Conservation (phyloP, 2,797 vertebrate species). For the Sebastes umbrosus region DNA sequence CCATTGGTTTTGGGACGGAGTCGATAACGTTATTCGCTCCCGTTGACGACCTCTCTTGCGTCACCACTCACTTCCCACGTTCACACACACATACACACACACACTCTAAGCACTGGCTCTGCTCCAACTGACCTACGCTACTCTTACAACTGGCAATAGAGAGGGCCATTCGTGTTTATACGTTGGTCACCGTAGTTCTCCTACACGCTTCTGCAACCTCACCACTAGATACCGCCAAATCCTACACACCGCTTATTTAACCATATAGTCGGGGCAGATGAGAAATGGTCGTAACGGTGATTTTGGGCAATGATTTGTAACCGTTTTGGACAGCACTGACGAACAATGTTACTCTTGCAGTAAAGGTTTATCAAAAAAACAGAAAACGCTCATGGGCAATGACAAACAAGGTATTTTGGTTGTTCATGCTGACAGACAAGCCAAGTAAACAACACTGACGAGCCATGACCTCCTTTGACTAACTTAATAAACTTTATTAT, state of each 20-base stretch:
- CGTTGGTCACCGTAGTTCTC: too few relatives aligned
- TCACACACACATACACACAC: too few relatives aligned
- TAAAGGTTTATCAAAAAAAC: not conserved
- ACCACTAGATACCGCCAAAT: too few relatives aligned
- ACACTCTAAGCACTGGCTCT: too few relatives aligned
- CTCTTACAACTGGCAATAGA: too few relatives aligned
- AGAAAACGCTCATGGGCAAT: not conserved
- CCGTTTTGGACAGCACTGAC: not conserved
- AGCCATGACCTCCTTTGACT: not conserved
- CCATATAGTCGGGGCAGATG: not conserved
- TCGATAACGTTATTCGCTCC: accelerated
- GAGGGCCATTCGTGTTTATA: too few relatives aligned
- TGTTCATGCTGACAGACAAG: not conserved
- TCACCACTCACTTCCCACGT: too few relatives aligned
- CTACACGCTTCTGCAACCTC: too few relatives aligned
- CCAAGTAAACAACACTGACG: not conserved
- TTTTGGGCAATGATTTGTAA: not conserved
- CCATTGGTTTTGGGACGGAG: too few relatives aligned
- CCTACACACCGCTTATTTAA: not conserved
- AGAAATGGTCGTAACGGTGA: not conserved
- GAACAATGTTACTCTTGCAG: not conserved
- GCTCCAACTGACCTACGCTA: too few relatives aligned
- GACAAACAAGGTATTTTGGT: not conserved
- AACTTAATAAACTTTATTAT: not conserved
- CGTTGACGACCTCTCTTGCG: too few relatives aligned